Evolutionary conservation across 1,140 invertebrate species (phyloP).

Genomic region (Drusus annulatus): DNA sequence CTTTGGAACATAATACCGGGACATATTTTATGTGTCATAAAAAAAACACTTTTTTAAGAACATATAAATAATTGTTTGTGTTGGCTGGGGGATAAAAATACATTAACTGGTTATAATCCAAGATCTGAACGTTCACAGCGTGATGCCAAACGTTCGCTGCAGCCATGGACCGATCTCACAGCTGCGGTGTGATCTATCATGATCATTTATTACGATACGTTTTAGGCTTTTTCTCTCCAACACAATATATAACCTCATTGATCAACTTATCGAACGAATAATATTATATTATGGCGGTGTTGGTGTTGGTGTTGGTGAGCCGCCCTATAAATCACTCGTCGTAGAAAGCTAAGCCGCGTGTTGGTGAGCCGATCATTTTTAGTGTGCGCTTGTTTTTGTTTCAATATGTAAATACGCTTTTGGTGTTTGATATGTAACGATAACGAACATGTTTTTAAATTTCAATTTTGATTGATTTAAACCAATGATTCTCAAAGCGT

Average conservation of each 20-base stretch:
- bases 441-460: no score
- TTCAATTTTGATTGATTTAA: no score
- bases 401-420: no score
- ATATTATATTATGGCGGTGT: no score
- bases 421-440: no score
- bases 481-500: no score
- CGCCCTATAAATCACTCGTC: constrained; percentile 26
- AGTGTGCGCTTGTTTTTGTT: no score
- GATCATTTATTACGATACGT: constrained; percentile 44
- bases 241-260: constrained; percentile 39
- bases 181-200: constrained; percentile 44
- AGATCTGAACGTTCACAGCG: constrained; percentile 38
- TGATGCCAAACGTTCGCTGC: constrained; percentile 25
- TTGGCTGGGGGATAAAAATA: constrained; percentile 13
- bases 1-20: constrained; percentile 2
- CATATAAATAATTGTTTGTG: neutral
- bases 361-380: neutral
- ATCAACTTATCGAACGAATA: constrained; percentile 24
- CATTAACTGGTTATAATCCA: constrained; percentile 23
- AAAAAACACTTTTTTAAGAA: neutral
- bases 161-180: constrained; percentile 11
- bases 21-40: constrained; percentile 16
- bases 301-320: neutral
- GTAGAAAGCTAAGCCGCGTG: neutral
- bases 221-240: constrained; percentile 33